A percentile compares a stretch with the other conserved stretches of the same genome.
Evolutionary conservation across 2,113 vertebrate species (phyloP).

Genomic region (Salvelinus namaycush): DNA sequence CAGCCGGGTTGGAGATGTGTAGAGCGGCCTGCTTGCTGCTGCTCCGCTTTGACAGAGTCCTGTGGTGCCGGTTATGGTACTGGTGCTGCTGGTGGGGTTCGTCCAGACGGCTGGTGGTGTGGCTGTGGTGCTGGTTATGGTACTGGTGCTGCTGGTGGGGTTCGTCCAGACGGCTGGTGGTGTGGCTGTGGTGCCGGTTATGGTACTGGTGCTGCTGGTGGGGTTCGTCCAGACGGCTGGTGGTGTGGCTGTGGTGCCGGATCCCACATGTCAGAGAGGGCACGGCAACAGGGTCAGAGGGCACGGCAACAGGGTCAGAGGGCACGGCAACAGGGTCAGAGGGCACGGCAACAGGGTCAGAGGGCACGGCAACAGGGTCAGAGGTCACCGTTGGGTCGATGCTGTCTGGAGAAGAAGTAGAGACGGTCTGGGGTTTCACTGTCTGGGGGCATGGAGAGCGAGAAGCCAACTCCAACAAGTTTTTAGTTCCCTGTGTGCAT

Average conservation of each 20-base stretch:
- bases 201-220: no score
- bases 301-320: constrained; percentile 24
- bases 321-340: constrained; percentile 6
- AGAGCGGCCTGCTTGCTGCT: constrained; percentile 38
- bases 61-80: constrained; percentile 16
- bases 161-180: no score
- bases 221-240: no score
- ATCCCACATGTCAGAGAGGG: constrained; percentile 26
- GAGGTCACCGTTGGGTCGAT: constrained; percentile 16
- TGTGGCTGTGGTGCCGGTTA: no score
- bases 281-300: constrained; percentile 5
- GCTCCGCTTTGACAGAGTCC: constrained; percentile 39
- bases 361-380: constrained; percentile 31
- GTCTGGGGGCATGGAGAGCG: constrained; percentile 59
- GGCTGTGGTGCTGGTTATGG: not conserved
- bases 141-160: no score
- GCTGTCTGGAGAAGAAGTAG: constrained; percentile 31
- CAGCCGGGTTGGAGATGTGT: constrained; percentile 34
- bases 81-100: not conserved
- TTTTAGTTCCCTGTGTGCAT: constrained; percentile 68
- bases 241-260: not conserved
- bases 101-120: not conserved
- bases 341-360: constrained; percentile 24
- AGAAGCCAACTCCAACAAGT: constrained; percentile 61
- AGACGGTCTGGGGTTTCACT: constrained; percentile 55